Evolutionary conservation across 2,113 vertebrate species (phyloP), one percentile per base, ranked within the genome.

Genomic region (Pygoscelis adeliae): DNA sequence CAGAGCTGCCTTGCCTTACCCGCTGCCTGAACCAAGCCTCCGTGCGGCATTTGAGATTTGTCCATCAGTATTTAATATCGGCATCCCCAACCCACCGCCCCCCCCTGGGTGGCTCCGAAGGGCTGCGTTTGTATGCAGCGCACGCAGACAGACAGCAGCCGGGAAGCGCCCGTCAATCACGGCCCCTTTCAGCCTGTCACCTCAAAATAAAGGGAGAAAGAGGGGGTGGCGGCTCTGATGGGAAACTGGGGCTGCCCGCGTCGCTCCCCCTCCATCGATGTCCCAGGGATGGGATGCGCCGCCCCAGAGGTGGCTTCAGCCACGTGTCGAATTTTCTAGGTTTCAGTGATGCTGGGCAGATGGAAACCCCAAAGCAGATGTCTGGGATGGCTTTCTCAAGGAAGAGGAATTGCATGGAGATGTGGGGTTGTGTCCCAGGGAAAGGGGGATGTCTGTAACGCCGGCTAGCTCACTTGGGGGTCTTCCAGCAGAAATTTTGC

Each of bases 151-250:
- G 92, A 90, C 91, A 95, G 90, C 95, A 93, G 90, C 95, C 82
- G 83, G 92, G 92, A 93, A 96, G 95, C 78, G 67, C 90, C 92
- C 13, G 96, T 97, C 97, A 97, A 83, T 96, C 97, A 96, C 9
- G 1, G 47, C 82, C 66, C 71, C 80, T 92, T 91, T 74, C 93
- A 78, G 89, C 59, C 87, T 87, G 84, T 66, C 94, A 93, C 80
- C 81, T 90, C 92, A 21, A 4, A 25, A 95, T 84, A 82, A 88
- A 94, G 52, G 77, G 34, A 71, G 47, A n/a, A 29, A 47, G 44
- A 50, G 73, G 42, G 13, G n/a, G 6, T 32, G 59, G 29, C 11
- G 36, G 44, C 61, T 85, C 74, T 0, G 15, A 19, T 50, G 91
- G 82, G 91, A 71, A 88, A 5, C 20, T 0, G 0, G 34, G 77